Evolutionary conservation across 2,797 vertebrate species (phyloP), one percentile per base, ranked within the genome.

Genomic region (Parotocinclus haroldoi): DNA sequence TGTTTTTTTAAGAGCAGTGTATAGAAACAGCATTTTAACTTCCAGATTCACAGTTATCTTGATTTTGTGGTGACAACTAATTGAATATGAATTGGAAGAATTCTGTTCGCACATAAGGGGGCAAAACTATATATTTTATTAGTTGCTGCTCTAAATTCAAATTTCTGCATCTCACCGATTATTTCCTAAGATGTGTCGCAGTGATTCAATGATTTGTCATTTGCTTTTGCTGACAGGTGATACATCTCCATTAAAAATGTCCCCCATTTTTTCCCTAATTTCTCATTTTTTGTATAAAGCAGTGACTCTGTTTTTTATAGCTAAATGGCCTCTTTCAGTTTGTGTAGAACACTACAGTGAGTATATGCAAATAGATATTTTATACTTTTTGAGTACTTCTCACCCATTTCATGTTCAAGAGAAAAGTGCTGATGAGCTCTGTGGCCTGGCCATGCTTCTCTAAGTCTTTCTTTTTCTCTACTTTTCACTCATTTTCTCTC

Each of bases 191-290:
- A 14, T 55, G 50, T 54, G 46, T 11, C 9, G 18, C 6, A 11
- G 63, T 68, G 68, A 71, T 68, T 71, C 10, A 60, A 68, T 27
- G 42, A 60, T 55, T 71, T 74, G 8, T 18, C 53, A 27, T 1
- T 37, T 50, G 36, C 52, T 52, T 63, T 44, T 62, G 13, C 38
- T 68, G 63, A 68, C 63, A 64, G 46, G 63, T 68, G 63, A 70
- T 73, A 39, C 10, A 10, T 77, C 56, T 73, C 57, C 9, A 70
- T 76, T 63, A 70, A 38, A 73, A 10, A 58, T 11, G 58, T 11
- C 37, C 12, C 40, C 45, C 42, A 40, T 49, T n/a, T 54, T n/a
- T 0, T 16, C 10, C n/a, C 40, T 40, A 16, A 54, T 12, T 59
- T 52, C 42, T 54, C n/a, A n/a, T n/a, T n/a, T n/a, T n/a, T n/a